Evolutionary conservation across 2,888 invertebrate genomes (phyloP).

Genomic region (Kuschelorhynchus macadamiae): DNA sequence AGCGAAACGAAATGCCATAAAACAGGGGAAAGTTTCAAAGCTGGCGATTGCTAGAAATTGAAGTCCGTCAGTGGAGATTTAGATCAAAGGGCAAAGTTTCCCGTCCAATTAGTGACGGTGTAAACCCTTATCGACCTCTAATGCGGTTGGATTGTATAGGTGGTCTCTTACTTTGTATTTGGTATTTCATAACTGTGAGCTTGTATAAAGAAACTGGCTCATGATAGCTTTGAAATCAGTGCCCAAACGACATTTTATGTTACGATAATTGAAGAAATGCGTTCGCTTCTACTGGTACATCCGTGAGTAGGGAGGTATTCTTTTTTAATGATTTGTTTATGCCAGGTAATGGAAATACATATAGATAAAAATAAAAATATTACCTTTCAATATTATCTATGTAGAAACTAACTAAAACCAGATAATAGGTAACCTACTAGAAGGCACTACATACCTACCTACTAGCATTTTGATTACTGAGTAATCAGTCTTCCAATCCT

Average conservation of each 20-base stretch:
- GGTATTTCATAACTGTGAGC: constrained; percentile 30
- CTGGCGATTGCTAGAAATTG: constrained; percentile 39
- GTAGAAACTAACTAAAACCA: too few relatives aligned
- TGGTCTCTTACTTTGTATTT: constrained; percentile 34
- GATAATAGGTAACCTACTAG: too few relatives aligned
- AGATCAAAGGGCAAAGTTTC: constrained; percentile 43
- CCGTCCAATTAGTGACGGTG: constrained; percentile 42
- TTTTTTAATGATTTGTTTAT: too few relatives aligned
- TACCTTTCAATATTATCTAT: too few relatives aligned
- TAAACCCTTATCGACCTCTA: constrained; percentile 41
- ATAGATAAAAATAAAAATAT: too few relatives aligned
- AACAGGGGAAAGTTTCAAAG: constrained; percentile 37
- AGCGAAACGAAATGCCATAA: constrained; percentile 31
- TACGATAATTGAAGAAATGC: neutral
- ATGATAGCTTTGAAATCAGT: constrained; percentile 7
- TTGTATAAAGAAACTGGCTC: constrained; percentile 8
- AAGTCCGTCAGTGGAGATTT: constrained; percentile 37
- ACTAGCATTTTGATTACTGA: too few relatives aligned
- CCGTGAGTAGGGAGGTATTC: too few relatives aligned
- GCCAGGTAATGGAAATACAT: too few relatives aligned
- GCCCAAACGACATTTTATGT: neutral
- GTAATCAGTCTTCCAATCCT: too few relatives aligned
- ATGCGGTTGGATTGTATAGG: constrained; percentile 36
- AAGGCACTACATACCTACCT: too few relatives aligned
- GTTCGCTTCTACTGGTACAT: too few relatives aligned